phyloP scores from a whole-genome alignment of 2,113 vertebrate species.

The Prunella himalayana region DNA sequence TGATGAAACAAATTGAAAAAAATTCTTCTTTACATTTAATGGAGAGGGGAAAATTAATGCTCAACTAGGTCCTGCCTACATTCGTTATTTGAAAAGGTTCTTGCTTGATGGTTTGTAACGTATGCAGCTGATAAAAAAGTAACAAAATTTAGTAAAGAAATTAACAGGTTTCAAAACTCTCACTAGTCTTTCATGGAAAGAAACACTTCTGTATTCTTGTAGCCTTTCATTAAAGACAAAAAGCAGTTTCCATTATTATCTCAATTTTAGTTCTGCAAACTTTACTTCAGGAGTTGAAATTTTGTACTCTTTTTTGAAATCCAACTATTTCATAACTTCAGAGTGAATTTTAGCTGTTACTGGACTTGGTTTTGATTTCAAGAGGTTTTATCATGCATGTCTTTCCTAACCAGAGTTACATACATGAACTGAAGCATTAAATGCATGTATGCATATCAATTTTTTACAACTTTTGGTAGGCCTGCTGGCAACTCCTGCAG shows the following conservation, averaged over 20 bases:
- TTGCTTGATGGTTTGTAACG: background rate
- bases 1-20: background rate
- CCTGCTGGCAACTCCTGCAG: background rate
- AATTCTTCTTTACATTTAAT: background rate
- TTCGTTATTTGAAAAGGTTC: background rate
- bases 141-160: background rate
- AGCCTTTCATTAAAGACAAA: background rate
- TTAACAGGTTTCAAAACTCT: background rate
- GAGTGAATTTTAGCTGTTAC: background rate
- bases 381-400: background rate
- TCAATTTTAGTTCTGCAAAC: background rate
- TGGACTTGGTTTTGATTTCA: background rate
- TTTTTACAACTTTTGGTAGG: background rate
- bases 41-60: rapidly evolving
- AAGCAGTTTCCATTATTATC: background rate
- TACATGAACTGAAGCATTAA: background rate
- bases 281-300: background rate
- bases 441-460: background rate
- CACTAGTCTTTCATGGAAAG: background rate
- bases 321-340: background rate
- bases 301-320: background rate
- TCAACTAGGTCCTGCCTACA: background rate
- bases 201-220: background rate
- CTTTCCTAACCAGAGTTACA: background rate
- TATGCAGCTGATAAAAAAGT: background rate